These are phyloP conservation scores for Cephalopterus ornatus DNA, from an alignment of 2,113 vertebrate genomes.

Conservation along the genomic window DNA sequence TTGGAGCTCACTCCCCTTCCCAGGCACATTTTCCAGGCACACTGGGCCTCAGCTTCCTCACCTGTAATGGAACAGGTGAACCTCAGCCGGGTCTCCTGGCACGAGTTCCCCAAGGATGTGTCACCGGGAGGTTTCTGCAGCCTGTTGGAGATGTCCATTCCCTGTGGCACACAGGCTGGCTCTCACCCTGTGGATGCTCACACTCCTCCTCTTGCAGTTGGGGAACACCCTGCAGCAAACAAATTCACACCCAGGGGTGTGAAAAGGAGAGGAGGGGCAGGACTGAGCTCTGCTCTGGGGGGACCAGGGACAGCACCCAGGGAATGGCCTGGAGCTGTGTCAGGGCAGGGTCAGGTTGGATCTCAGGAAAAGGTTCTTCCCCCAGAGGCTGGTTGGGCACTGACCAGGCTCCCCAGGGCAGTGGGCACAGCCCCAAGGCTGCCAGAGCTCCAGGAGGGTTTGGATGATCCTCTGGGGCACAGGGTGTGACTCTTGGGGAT, in stretches of 20 bases:
- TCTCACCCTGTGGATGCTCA: neutral
- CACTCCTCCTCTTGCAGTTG: neutral
- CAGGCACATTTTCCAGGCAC: neutral
- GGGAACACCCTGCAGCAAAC: neutral
- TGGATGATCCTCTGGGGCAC: neutral
- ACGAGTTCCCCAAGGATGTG: neutral
- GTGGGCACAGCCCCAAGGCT: neutral
- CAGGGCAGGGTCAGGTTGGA: neutral
- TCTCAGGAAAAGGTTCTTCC: neutral
- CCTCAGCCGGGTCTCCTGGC: neutral
- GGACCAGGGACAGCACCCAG: neutral
- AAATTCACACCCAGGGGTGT: fast-evolving
- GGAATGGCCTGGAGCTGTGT: neutral
- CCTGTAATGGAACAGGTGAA: constrained; percentile 5
- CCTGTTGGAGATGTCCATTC: neutral
- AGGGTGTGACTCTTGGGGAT: neutral
- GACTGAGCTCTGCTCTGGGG: neutral
- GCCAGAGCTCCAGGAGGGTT: neutral
- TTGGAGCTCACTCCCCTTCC: neutral
- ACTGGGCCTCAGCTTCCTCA: neutral
- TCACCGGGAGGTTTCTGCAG: neutral
- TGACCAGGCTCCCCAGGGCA: neutral
- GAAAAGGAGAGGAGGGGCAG: neutral
- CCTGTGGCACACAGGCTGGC: neutral
- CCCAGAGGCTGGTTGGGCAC: neutral